phyloP scores from a whole-genome alignment of 37 sponge, comb jelly and placozoan genomes.

The Axinella damicornis region DNA sequence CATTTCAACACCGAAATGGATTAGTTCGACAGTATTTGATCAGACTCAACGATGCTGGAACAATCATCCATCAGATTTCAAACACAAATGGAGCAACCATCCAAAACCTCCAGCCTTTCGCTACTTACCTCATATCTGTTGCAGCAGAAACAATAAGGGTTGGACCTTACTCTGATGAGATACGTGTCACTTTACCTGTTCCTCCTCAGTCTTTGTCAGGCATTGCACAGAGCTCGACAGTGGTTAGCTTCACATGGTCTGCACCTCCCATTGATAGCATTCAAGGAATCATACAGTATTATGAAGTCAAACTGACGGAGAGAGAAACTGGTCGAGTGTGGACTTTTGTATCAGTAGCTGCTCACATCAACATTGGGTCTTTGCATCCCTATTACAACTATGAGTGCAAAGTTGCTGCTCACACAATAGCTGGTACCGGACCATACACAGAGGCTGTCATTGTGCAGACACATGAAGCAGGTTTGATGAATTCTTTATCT shows the following conservation, averaged over 20 bases:
- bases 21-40: constrained; percentile 32
- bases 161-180: constrained; percentile 17
- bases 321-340: constrained; percentile 1
- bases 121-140: constrained; percentile 23
- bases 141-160: constrained; percentile 45
- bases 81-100: neutral
- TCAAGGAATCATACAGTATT: constrained; percentile 36
- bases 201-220: constrained; percentile 25
- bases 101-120: constrained; percentile 29
- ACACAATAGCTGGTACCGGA: constrained; percentile 50
- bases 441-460: constrained; percentile 3
- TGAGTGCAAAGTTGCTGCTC: constrained; percentile 35
- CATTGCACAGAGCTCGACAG: neutral
- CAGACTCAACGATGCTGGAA: neutral
- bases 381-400: constrained; percentile 54
- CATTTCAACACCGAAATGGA: constrained; percentile 31
- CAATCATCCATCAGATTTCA: neutral
- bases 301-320: constrained; percentile 2
- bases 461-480: constrained; percentile 26
- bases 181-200: neutral
- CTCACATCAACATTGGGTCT: neutral
- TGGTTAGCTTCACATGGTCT: constrained; percentile 22
- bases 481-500: neutral
- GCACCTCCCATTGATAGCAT: constrained; percentile 18
- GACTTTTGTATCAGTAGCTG: constrained; percentile 15